Percentiles rank a stretch among this genome's conserved stretches.
Evolutionary conservation across 2,797 vertebrate genomes (phyloP).

Genomic region (Onychomys arenicola): DNA sequence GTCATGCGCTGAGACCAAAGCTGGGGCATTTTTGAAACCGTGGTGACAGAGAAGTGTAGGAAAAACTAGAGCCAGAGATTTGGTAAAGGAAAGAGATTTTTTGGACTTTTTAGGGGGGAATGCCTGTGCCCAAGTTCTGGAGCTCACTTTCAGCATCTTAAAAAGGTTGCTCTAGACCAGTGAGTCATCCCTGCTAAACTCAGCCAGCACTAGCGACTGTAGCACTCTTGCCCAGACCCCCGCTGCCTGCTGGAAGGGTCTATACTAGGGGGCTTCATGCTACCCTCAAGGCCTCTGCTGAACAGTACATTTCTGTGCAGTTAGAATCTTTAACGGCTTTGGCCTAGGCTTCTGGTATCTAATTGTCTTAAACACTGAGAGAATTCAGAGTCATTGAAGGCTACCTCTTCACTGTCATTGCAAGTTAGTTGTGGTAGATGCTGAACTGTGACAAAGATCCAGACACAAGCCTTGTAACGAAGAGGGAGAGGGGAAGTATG

Average conservation of each 20-base stretch:
- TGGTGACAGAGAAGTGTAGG: not conserved
- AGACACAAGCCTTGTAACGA: not conserved
- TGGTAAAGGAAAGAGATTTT: not conserved
- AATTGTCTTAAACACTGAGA: not conserved
- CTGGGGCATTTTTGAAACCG: not conserved
- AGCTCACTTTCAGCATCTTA: not conserved
- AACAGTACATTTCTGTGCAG: not conserved
- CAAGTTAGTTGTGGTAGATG: not conserved
- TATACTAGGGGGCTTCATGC: not conserved
- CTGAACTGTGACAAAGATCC: not conserved
- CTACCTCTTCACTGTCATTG: not conserved
- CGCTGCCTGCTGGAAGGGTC: fast-evolving
- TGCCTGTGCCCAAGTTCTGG: not conserved
- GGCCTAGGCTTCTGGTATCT: not conserved
- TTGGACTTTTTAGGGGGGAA: no score
- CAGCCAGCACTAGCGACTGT: not conserved
- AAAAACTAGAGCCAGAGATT: not conserved
- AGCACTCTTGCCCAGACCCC: not conserved
- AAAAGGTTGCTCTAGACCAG: not conserved
- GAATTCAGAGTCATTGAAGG: not conserved
- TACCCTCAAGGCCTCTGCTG: not conserved
- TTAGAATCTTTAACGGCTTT: not conserved
- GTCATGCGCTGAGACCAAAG: not conserved
- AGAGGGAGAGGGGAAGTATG: not conserved
- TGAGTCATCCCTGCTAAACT: not conserved